Evolutionary conservation across 1,140 invertebrate species (phyloP).

Genomic region (Melitaea cinxia): DNA sequence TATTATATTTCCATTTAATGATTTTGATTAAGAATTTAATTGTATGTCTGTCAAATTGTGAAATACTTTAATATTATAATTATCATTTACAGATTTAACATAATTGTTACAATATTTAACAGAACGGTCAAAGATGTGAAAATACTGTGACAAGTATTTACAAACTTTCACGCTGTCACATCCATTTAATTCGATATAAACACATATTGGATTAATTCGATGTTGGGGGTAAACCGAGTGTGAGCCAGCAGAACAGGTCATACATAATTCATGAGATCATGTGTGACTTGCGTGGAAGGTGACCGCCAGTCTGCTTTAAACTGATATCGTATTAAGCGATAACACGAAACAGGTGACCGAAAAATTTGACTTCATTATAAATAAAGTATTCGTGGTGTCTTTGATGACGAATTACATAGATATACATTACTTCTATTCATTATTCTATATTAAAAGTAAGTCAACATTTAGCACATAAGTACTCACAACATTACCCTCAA

Average conservation of each 20-base stretch:
- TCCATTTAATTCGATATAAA: slow-evolving; percentile 18
- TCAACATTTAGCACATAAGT: no score
- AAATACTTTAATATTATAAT: no score
- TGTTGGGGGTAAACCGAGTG: slow-evolving; percentile 16
- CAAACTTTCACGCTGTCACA: slow-evolving; percentile 7
- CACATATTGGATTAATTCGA: slow-evolving; percentile 19
- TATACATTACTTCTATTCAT: no score
- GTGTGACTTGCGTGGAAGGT: slow-evolving; percentile 16
- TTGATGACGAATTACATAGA: no score
- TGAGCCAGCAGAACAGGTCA: neutral
- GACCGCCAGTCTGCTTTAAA: slow-evolving; percentile 11
- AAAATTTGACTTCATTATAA: neutral
- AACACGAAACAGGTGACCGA: neutral
- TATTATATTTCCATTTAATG: no score
- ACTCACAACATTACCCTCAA: no score
- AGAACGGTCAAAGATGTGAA: neutral
- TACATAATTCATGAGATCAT: slow-evolving; percentile 25
- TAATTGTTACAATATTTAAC: neutral
- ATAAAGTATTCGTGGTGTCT: no score
- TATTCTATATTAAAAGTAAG: no score
- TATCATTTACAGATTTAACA: neutral
- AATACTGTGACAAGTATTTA: neutral
- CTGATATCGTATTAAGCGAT: slow-evolving; percentile 8
- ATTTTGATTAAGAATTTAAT: no score
- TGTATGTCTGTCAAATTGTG: no score